Percentiles rank a stretch among this genome's conserved stretches.
These are phyloP conservation scores for Dioctria linearis DNA, from an alignment of 2,888 invertebrate species.

Conservation along the genomic window DNA sequence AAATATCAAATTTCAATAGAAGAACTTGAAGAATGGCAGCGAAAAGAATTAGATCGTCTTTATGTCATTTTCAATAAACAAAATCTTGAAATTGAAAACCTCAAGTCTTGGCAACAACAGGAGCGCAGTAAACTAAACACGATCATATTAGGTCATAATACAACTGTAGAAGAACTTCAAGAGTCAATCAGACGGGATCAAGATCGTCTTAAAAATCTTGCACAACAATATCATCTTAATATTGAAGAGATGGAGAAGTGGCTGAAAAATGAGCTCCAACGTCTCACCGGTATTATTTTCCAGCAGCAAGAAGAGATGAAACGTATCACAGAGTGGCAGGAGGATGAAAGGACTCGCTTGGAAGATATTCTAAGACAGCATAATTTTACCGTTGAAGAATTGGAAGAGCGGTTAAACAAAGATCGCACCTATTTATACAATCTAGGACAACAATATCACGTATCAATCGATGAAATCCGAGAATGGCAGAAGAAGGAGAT, in stretches of 20 bases:
- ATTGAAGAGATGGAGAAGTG: conserved; percentile 67
- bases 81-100: conserved; percentile 63
- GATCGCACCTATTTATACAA: conserved; percentile 66
- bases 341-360: conserved; percentile 66
- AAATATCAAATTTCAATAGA: conserved; percentile 64
- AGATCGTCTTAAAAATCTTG: conserved; percentile 65
- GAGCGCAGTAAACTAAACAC: conserved; percentile 65
- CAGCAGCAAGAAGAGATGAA: conserved; percentile 67
- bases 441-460: conserved; percentile 67
- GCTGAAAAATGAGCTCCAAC: conserved; percentile 65
- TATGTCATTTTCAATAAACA: conserved; percentile 64
- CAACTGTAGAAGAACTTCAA: conserved; percentile 66
- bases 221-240: conserved; percentile 66
- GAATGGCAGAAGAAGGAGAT: conserved; percentile 68
- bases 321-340: conserved; percentile 67
- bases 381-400: conserved; percentile 64
- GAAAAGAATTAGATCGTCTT: conserved; percentile 66
- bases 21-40: conserved; percentile 66
- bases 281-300: conserved; percentile 65
- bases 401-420: conserved; percentile 65
- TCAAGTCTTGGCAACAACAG: conserved; percentile 62
- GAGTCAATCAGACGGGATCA: conserved; percentile 66
- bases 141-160: conserved; percentile 67
- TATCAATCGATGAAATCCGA: conserved; percentile 67
- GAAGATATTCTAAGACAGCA: conserved; percentile 66